Percentiles rank a stretch among this genome's conserved stretches.
These are phyloP conservation scores for Aurelia aurita DNA, from an alignment of 30 jellyfish, hydroid and myxozoan species.

Conservation along the genomic window DNA sequence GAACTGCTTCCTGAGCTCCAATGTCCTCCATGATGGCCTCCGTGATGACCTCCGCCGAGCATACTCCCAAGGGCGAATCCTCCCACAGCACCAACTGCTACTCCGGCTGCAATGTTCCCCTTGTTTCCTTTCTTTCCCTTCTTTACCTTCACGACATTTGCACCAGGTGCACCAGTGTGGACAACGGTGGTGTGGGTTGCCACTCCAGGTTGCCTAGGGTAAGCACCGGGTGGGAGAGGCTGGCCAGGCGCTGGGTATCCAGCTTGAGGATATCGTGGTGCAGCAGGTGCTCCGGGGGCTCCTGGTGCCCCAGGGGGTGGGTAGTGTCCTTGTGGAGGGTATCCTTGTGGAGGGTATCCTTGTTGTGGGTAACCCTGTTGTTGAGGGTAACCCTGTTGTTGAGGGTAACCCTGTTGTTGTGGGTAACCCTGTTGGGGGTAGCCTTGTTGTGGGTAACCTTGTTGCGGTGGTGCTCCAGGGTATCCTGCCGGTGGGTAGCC, in stretches of 20 bases:
- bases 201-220: constrained; percentile 65
- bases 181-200: constrained; percentile 70
- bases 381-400: background rate
- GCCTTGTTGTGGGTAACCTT: constrained; percentile 54
- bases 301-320: background rate
- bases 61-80: constrained; percentile 74
- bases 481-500: constrained; percentile 45
- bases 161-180: constrained; percentile 56
- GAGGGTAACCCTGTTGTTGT: constrained; percentile 32
- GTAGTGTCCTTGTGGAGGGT: too few species aligned
- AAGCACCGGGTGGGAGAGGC: constrained; percentile 60
- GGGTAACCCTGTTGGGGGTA: constrained; percentile 60
- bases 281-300: constrained; percentile 21
- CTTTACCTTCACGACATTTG: constrained; percentile 45
- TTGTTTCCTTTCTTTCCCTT: constrained; percentile 61
- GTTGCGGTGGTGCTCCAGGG: constrained; percentile 52
- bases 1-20: constrained; percentile 28
- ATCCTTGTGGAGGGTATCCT: constrained; percentile 37
- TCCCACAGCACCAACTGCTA: constrained; percentile 78
- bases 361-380: constrained; percentile 25
- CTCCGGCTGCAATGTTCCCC: constrained; percentile 76
- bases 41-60: constrained; percentile 72
- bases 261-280: constrained; percentile 18
- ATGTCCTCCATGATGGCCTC: constrained; percentile 12
- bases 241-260: constrained; percentile 46